These are phyloP conservation scores for Cryptocheilus praepositus DNA, from an alignment of 2,888 invertebrate species.

Conservation along the genomic window DNA sequence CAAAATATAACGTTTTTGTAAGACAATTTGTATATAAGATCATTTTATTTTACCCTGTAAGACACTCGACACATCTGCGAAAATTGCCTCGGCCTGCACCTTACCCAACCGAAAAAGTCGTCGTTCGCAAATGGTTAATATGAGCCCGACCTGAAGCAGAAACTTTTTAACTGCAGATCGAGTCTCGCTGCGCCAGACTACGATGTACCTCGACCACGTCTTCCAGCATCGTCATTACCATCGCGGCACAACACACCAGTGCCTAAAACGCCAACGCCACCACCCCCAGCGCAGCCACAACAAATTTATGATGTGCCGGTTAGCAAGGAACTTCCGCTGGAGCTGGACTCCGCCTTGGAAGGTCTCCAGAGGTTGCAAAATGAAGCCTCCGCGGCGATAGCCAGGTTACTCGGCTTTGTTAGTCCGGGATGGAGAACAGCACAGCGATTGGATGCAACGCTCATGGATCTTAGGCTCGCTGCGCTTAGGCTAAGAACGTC, in stretches of 20 bases:
- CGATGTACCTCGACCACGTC: conserved; percentile 80
- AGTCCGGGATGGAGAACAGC: conserved; percentile 88
- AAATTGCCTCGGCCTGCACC: too few relatives aligned
- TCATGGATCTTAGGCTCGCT: conserved; percentile 90
- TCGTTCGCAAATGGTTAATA: too few relatives aligned
- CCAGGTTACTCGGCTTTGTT: conserved; percentile 86
- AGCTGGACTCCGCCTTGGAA: conserved; percentile 85
- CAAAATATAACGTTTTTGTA: too few relatives aligned
- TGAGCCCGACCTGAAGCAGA: too few relatives aligned
- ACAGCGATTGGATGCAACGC: conserved; percentile 85
- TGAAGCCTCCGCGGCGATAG: conserved; percentile 89
- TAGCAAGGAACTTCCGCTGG: conserved; percentile 82
- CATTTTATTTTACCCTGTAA: too few relatives aligned
- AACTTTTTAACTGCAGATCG: conserved; percentile 65
- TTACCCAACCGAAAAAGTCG: too few relatives aligned
- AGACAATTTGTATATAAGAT: too few relatives aligned
- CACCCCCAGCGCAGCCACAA: conserved; percentile 61
- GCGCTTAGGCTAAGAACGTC: conserved; percentile 86
- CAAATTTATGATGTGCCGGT: conserved; percentile 81
- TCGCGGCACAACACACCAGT: conserved; percentile 65
- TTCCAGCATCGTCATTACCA: conserved; percentile 61
- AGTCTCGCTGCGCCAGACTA: conserved; percentile 81
- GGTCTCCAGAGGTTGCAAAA: conserved; percentile 84
- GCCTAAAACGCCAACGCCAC: conserved; percentile 62
- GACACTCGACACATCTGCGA: too few relatives aligned